Percentiles rank a stretch among this genome's conserved stretches.
These are phyloP conservation scores for Pseudomyrmex flavicornis DNA, from an alignment of 1,140 invertebrate species.

Conservation along the genomic window DNA sequence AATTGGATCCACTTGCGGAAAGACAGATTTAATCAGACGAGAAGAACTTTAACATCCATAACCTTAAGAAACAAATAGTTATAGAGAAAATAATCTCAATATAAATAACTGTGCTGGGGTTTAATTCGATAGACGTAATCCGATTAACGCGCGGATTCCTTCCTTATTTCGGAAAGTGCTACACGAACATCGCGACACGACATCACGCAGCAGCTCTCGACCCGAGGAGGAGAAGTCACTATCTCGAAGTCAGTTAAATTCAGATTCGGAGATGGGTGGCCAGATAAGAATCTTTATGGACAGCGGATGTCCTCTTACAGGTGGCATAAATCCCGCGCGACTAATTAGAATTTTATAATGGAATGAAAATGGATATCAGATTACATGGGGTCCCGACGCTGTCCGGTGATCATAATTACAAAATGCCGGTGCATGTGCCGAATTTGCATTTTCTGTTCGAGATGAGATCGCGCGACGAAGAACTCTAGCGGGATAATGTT, in stretches of 20 bases:
- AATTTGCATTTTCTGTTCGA: constrained; percentile 41
- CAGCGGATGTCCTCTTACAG: constrained; percentile 61
- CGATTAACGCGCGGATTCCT: constrained; percentile 48
- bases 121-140: constrained; percentile 61
- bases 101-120: constrained; percentile 39
- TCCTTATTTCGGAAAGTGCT: constrained; percentile 48
- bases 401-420: constrained; percentile 49
- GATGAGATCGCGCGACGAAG: constrained; percentile 32
- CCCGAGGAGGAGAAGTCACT: not conserved
- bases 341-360: constrained; percentile 69
- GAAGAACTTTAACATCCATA: not conserved
- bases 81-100: constrained; percentile 31
- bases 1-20: not conserved
- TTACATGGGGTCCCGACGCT: constrained; percentile 39
- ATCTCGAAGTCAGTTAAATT: constrained; percentile 48
- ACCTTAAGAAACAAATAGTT: constrained; percentile 33
- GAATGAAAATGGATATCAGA: constrained; percentile 63
- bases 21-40: constrained; percentile 22
- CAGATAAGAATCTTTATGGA: constrained; percentile 67
- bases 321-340: constrained; percentile 64
- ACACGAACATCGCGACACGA: constrained; percentile 18
- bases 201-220: constrained; percentile 7
- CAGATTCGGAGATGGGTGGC: constrained; percentile 64
- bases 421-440: constrained; percentile 37
- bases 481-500: not conserved